Evolutionary conservation across 2,797 vertebrate species (phyloP).

Genomic region (Artibeus jamaicensis): DNA sequence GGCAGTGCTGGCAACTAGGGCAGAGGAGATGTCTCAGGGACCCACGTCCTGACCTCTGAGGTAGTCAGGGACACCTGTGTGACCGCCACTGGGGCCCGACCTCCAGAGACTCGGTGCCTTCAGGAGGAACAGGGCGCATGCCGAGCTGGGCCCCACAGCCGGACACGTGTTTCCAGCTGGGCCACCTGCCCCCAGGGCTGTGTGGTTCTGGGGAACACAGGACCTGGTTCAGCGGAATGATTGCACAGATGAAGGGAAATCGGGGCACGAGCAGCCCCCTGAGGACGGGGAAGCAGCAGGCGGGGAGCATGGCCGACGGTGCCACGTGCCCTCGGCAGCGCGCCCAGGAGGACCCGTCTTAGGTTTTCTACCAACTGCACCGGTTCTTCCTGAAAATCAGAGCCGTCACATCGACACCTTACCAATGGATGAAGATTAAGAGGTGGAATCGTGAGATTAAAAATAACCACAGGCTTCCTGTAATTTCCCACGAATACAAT

Average conservation of each 20-base stretch:
- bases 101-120: no score
- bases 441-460: background rate
- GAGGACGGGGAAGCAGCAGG: background rate
- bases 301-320: rapidly evolving
- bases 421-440: background rate
- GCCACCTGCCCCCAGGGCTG: background rate
- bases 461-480: background rate
- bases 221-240: background rate
- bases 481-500: background rate
- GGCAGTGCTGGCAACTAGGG: background rate
- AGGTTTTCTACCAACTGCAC: background rate
- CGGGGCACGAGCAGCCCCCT: no score
- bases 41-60: rapidly evolving
- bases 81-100: rapidly evolving
- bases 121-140: rapidly evolving
- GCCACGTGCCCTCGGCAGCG: rapidly evolving
- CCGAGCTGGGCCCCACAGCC: rapidly evolving
- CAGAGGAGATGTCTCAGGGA: rapidly evolving
- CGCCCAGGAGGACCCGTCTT: rapidly evolving
- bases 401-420: background rate
- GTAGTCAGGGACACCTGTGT: rapidly evolving
- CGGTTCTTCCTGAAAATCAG: background rate
- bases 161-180: background rate
- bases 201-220: background rate
- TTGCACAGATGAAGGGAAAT: background rate